These are phyloP conservation scores for Artemisiospiza belli DNA, from an alignment of 2,113 vertebrate genomes.

Conservation along the genomic window DNA sequence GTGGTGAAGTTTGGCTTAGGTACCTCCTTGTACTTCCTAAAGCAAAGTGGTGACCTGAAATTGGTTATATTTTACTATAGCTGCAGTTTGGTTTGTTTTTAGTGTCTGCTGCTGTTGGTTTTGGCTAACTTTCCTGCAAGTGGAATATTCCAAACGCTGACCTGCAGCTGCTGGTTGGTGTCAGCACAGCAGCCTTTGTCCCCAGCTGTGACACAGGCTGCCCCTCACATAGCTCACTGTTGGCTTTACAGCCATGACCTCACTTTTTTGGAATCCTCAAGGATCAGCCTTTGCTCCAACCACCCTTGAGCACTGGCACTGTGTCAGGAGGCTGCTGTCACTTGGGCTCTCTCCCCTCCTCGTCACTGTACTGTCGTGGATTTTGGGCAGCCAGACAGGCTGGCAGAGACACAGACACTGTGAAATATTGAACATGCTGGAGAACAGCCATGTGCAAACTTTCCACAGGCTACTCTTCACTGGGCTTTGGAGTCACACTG, in stretches of 20 bases:
- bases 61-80: neutral
- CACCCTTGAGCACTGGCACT: neutral
- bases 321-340: neutral
- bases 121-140: neutral
- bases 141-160: neutral
- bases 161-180: neutral
- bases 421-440: neutral
- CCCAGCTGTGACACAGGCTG: neutral
- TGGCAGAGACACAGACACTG: neutral
- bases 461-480: neutral
- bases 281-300: neutral
- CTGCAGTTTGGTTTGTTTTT: neutral
- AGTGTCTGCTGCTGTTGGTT: neutral
- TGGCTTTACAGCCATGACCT: neutral
- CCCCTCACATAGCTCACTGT: neutral
- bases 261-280: neutral
- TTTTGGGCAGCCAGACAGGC: neutral
- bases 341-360: neutral
- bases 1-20: neutral
- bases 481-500: neutral
- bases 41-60: neutral
- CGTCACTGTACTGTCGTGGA: neutral
- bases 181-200: neutral
- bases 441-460: neutral
- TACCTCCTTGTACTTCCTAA: neutral